Conservation (phyloP, 2,888 invertebrate genomes). For the Amphipoea lucens region DNA sequence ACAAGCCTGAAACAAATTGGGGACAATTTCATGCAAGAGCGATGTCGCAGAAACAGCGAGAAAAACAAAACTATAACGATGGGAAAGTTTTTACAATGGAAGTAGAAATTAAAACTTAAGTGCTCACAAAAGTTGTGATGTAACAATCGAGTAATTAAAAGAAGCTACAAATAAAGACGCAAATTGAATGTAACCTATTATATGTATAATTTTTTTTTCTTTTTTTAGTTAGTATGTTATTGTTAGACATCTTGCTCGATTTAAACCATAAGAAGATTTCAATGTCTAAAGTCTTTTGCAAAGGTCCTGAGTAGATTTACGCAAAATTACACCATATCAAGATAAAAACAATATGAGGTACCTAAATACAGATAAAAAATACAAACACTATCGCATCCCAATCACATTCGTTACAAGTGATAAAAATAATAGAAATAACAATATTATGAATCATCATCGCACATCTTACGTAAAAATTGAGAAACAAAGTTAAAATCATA, state of each 20-base stretch:
- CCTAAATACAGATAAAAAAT: constrained; percentile 29
- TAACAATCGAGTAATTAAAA: constrained; percentile 53
- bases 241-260: background rate
- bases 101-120: constrained; percentile 56
- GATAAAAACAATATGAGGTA: background rate
- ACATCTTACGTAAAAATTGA: constrained; percentile 74
- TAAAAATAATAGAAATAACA: constrained; percentile 34
- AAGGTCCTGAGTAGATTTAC: background rate
- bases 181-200: constrained; percentile 35
- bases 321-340: background rate
- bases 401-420: constrained; percentile 56
- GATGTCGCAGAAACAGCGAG: constrained; percentile 49
- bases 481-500: constrained; percentile 72
- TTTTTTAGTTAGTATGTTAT: background rate
- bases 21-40: constrained; percentile 66
- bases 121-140: constrained; percentile 46
- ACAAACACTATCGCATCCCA: constrained; percentile 25
- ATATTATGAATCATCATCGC: constrained; percentile 62
- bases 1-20: constrained; percentile 62
- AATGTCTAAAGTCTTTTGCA: too few species aligned
- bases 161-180: constrained; percentile 38
- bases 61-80: constrained; percentile 64
- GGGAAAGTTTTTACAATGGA: constrained; percentile 59
- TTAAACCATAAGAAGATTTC: background rate
- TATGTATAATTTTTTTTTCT: constrained; percentile 19